phyloP scores from a whole-genome alignment of 1,140 invertebrate genomes.

The Aphaenogaster ashmeadi region DNA sequence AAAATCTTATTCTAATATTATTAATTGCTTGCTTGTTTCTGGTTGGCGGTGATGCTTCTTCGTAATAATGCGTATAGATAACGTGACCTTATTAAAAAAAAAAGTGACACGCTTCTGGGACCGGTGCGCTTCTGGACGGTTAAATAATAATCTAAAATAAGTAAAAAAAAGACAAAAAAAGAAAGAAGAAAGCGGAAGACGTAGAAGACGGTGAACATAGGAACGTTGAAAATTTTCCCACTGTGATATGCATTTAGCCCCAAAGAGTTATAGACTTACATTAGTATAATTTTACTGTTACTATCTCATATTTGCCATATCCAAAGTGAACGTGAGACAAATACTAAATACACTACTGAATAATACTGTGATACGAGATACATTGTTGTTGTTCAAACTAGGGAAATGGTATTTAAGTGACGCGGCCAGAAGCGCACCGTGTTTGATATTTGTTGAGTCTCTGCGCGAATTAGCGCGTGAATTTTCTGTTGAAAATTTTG shows the following conservation, averaged over 20 bases:
- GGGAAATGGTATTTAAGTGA: constrained; percentile 81
- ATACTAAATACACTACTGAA: constrained; percentile 85
- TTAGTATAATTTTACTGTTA: constrained; percentile 87
- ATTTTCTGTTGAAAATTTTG: constrained; percentile 81
- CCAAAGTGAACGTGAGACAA: constrained; percentile 85
- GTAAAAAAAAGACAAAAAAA: constrained; percentile 66
- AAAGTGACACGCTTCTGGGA: constrained; percentile 67
- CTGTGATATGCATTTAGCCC: constrained; percentile 87
- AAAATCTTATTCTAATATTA: constrained; percentile 72
- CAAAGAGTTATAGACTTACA: constrained; percentile 87
- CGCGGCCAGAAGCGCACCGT: constrained; percentile 78
- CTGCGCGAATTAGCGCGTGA: constrained; percentile 80
- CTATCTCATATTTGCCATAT: constrained; percentile 87
- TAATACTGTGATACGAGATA: constrained; percentile 87
- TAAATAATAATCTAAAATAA: constrained; percentile 74
- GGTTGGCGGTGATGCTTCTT: constrained; percentile 78
- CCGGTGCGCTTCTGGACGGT: constrained; percentile 72
- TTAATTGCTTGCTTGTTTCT: constrained; percentile 81
- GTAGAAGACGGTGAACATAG: constrained; percentile 64
- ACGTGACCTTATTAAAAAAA: constrained; percentile 74
- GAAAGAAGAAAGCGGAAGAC: constrained; percentile 34
- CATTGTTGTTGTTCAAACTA: constrained; percentile 86
- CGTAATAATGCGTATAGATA: constrained; percentile 75
- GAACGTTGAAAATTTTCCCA: constrained; percentile 84
- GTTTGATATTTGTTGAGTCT: constrained; percentile 82